phyloP scores from a whole-genome alignment of 2,113 vertebrate genomes.

The Gila orcuttii region DNA sequence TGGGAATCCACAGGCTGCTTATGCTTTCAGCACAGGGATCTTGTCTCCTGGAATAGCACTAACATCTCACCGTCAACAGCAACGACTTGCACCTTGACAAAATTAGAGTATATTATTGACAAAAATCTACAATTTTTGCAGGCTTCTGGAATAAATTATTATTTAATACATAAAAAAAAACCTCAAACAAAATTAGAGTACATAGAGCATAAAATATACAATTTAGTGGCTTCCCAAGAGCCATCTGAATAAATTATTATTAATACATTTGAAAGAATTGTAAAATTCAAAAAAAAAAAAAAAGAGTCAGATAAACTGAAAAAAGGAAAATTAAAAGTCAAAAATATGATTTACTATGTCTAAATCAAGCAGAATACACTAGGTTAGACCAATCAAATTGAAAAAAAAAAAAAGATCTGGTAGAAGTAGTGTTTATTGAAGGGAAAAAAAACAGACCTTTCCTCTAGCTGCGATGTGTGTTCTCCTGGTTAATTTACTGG shows the following conservation, averaged over 20 bases:
- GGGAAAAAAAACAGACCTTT: constrained; percentile 38
- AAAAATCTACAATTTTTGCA: not conserved
- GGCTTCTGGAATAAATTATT: not conserved
- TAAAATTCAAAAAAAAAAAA: not conserved
- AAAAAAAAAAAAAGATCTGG: too few relatives aligned
- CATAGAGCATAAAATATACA: not conserved
- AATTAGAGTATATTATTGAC: constrained; percentile 9
- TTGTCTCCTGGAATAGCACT: constrained; percentile 25
- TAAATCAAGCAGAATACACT: not conserved
- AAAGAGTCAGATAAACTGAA: not conserved
- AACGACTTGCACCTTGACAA: not conserved
- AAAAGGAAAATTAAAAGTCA: not conserved
- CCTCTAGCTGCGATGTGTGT: not conserved
- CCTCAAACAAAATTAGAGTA: not conserved
- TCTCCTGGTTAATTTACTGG: not conserved
- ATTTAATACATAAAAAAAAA: not conserved
- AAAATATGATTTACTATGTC: not conserved
- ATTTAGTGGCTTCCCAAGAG: not conserved
- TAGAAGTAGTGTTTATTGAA: not conserved
- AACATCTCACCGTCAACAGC: not conserved
- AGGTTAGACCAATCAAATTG: not conserved
- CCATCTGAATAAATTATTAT: too few relatives aligned
- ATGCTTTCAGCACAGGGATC: constrained; percentile 4
- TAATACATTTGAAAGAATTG: too few relatives aligned
- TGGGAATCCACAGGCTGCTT: constrained; percentile 30